Conservation (phyloP, 2,888 invertebrate genomes). For the Sminthurinus aureus region DNA sequence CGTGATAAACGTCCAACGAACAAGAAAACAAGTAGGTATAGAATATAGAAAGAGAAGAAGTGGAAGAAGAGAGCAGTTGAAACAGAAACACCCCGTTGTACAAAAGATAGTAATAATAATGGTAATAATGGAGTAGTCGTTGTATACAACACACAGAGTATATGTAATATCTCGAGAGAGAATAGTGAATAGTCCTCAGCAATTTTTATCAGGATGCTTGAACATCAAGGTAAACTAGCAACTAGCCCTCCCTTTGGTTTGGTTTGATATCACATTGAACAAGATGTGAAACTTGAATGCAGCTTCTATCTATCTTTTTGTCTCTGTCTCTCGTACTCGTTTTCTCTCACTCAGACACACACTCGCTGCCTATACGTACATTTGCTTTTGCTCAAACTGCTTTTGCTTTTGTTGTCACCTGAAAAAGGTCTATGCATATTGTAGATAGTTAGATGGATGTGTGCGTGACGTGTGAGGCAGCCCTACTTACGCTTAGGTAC, state of each 20-base stretch:
- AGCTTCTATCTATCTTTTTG: constrained; percentile 7
- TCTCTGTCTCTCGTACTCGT: not conserved
- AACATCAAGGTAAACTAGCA: constrained; percentile 47
- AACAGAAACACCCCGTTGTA: constrained; percentile 10
- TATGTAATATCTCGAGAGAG: too few species aligned
- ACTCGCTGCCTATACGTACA: not conserved
- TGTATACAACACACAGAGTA: not conserved
- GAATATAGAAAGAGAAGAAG: not conserved
- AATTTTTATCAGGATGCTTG: constrained; percentile 43
- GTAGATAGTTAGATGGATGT: not conserved
- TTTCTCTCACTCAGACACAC: not conserved
- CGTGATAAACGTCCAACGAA: not conserved
- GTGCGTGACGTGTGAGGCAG: constrained; percentile 26
- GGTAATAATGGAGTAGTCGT: not conserved
- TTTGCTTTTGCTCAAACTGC: not conserved
- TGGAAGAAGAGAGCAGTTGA: not conserved
- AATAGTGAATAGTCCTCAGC: constrained; percentile 10
- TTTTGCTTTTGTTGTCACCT: constrained; percentile 33
- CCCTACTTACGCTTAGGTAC: constrained; percentile 30
- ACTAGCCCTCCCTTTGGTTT: constrained; percentile 34
- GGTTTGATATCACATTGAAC: constrained; percentile 36
- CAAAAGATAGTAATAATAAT: not conserved
- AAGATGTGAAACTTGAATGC: constrained; percentile 37
- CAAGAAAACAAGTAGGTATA: not conserved
- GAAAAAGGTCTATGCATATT: constrained; percentile 26